Evolutionary conservation across 2,888 invertebrate species (phyloP).

Genomic region (Chrysolina haemoptera): DNA sequence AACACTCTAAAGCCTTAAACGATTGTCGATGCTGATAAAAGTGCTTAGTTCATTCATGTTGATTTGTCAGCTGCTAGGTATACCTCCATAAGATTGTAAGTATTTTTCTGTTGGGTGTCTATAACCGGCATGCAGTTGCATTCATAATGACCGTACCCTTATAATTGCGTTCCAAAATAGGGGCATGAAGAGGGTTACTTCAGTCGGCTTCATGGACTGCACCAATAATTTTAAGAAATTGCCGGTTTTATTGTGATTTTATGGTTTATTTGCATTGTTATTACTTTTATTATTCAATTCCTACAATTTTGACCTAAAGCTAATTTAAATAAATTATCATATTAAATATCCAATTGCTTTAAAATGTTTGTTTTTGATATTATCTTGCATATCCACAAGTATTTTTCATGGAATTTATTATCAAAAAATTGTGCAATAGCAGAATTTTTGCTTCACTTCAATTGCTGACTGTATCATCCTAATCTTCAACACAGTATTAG

Average conservation of each 20-base stretch:
- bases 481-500: constrained; percentile 12
- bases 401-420: too few relatives aligned
- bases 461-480: neutral
- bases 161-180: constrained; percentile 2
- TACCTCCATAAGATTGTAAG: neutral
- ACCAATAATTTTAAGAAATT: neutral
- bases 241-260: neutral
- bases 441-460: neutral
- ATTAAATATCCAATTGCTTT: too few relatives aligned
- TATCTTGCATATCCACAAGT: too few relatives aligned
- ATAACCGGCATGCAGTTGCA: constrained; percentile 9
- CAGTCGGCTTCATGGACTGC: neutral
- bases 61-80: constrained; percentile 15
- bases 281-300: neutral
- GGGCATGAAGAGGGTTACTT: constrained; percentile 12
- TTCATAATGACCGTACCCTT: constrained; percentile 4
- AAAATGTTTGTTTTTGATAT: too few relatives aligned
- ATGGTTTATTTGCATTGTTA: constrained; percentile 8
- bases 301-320: neutral
- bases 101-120: neutral
- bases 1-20: neutral
- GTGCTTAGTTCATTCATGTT: constrained; percentile 3
- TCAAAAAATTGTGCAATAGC: too few relatives aligned
- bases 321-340: neutral
- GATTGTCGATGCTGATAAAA: neutral